These are phyloP conservation scores for Cyphomyrus plagiostoma DNA, from an alignment of 2,113 vertebrate species.

Conservation along the genomic window DNA sequence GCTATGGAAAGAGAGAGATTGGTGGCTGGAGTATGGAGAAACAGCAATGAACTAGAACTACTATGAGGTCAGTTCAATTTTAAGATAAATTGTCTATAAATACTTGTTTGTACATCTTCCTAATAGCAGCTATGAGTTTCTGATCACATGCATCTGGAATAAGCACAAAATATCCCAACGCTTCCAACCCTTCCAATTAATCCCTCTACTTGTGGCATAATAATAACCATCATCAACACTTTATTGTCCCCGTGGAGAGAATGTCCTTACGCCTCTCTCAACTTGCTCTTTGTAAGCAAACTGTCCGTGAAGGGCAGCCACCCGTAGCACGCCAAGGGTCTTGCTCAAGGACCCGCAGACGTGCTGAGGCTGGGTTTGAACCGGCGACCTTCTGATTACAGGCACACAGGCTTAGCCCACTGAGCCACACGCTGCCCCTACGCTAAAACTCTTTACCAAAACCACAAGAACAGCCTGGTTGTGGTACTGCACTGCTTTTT, in stretches of 20 bases:
- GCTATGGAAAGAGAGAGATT: constrained; percentile 51
- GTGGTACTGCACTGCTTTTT: not conserved
- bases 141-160: not conserved
- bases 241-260: no score
- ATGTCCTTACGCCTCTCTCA: no score
- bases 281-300: no score
- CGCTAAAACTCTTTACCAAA: not conserved
- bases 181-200: not conserved
- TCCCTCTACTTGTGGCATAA: not conserved
- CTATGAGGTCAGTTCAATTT: not conserved
- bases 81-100: not conserved
- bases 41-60: not conserved
- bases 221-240: no score
- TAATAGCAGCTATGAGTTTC: not conserved
- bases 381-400: no score
- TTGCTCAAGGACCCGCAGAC: no score
- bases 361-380: no score
- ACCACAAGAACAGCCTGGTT: not conserved
- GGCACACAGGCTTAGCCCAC: no score
- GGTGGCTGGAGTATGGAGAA: not conserved
- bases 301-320: no score
- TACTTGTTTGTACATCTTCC: not conserved
- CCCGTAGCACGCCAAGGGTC: no score
- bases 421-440: not conserved
- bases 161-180: not conserved